Conservation (phyloP, 2,888 invertebrate genomes). For the Drosophila melanocephala region DNA sequence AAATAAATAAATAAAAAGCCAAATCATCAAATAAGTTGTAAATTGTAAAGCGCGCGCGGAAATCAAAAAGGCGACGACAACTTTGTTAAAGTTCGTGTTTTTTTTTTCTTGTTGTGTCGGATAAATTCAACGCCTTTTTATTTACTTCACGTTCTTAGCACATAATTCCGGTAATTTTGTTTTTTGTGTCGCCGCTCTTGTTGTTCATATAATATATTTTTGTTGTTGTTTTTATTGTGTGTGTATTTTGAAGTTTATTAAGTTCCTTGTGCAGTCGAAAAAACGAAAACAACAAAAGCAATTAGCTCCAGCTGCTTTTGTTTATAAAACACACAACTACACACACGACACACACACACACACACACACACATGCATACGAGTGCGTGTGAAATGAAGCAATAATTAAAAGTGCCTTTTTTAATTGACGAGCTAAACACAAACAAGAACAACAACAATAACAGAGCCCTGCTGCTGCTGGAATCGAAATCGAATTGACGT, state of each 20-base stretch:
- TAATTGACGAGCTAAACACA: constrained; percentile 63
- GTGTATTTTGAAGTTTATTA: constrained; percentile 49
- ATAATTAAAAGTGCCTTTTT: constrained; percentile 79
- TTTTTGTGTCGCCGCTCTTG: constrained; percentile 33
- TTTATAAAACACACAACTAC: constrained; percentile 45
- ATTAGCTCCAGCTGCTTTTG: constrained; percentile 58
- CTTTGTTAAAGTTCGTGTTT: constrained; percentile 28
- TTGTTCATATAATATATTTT: constrained; percentile 33
- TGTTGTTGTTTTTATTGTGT: constrained; percentile 13
- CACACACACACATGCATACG: background rate
- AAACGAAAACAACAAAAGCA: constrained; percentile 38
- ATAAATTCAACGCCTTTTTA: background rate
- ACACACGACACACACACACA: constrained; percentile 10
- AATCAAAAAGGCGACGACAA: constrained; percentile 32
- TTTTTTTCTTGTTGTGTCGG: constrained; percentile 12
- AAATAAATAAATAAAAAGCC: constrained; percentile 9
- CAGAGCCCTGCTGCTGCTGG: constrained; percentile 37
- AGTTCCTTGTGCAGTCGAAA: constrained; percentile 59
- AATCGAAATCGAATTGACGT: constrained; percentile 75
- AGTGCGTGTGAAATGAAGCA: constrained; percentile 62
- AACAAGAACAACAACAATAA: constrained; percentile 38
- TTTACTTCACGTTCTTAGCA: background rate
- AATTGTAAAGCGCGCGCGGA: constrained; percentile 51
- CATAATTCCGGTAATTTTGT: constrained; percentile 4
- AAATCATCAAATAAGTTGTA: constrained; percentile 28